Base-by-base conservation (phyloP, 2,888 invertebrate species). In the Leptogaster cylindrica region DNA sequence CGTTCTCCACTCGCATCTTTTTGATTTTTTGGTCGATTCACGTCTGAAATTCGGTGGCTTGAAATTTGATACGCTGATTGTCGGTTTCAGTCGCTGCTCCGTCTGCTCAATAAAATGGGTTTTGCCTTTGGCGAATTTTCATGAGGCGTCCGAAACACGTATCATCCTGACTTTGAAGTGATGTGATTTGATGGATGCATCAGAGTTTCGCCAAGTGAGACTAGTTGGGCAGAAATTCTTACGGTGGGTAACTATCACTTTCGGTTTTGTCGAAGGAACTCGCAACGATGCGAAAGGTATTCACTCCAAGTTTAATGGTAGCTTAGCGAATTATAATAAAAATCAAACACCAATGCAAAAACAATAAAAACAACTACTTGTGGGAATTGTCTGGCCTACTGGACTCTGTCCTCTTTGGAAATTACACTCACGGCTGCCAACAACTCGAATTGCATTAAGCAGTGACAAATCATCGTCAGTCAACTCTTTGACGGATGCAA, bases 391-490 rank as follows among this genome's bases (percentile, higher is more conserved):
- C n/a, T n/a, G n/a, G n/a, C n/a, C n/a, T n/a, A n/a, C n/a, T n/a
- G n/a, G n/a, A n/a, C n/a, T n/a, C n/a, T n/a, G n/a, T n/a, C n/a
- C n/a, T n/a, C n/a, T n/a, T n/a, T n/a, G n/a, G n/a, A n/a, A n/a
- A n/a, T n/a, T n/a, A n/a, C n/a, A n/a, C n/a, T 48, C 23, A 20
- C 44, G 61, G 44, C 61, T 44, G 44, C 61, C 61, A 28, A 61
- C 61, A 44, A 61, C 20, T 61, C 27, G 14, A 39, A 28, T 12
- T 44, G 61, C 61, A 44, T 44, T 44, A 44, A 28, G 28, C 61
- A 61, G 41, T 68, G 68, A 68, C 65, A 66, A 68, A 68, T 68
- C 65, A 68, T 61, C 61, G 46, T 63, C 65, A 68, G 68, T 68
- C 65, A 66, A 44, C 51, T 28, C 18, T 8, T 18, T 58, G 68